Conservation (phyloP, 2,888 invertebrate species). For the Portevinia maculata region DNA sequence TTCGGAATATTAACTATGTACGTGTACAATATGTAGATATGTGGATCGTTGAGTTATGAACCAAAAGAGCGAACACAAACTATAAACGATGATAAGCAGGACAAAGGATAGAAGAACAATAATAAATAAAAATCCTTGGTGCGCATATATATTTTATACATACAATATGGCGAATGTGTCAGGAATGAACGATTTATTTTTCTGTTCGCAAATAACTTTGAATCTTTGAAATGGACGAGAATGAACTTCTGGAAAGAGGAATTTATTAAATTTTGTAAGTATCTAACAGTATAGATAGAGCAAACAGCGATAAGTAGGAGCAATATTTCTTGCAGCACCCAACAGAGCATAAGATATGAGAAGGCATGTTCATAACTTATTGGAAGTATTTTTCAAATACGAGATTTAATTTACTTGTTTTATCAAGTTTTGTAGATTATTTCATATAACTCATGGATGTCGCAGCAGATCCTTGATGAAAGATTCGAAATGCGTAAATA, state of each 20-base stretch:
- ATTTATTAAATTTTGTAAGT: slow-evolving; percentile 47
- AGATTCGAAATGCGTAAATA: background rate
- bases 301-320: slow-evolving; percentile 21
- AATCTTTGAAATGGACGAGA: background rate
- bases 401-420: slow-evolving; percentile 25
- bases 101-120: slow-evolving; percentile 32
- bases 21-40: slow-evolving; percentile 53
- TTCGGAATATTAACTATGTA: slow-evolving; percentile 64
- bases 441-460: background rate
- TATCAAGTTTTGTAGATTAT: slow-evolving; percentile 11
- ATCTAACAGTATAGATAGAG: slow-evolving; percentile 17
- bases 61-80: slow-evolving; percentile 12
- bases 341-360: background rate
- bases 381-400: slow-evolving; percentile 42
- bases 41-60: background rate
- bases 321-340: slow-evolving; percentile 18
- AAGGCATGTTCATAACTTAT: slow-evolving; percentile 34
- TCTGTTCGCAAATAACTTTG: slow-evolving; percentile 58
- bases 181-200: slow-evolving; percentile 66
- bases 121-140: slow-evolving; percentile 58
- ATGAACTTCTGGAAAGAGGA: background rate
- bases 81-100: slow-evolving; percentile 29
- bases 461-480: background rate
- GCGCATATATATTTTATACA: slow-evolving; percentile 7
- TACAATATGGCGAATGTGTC: slow-evolving; percentile 40